A percentile compares a stretch with the other conserved stretches of the same genome.
These are phyloP conservation scores for Leptarthrus brevirostris DNA, from an alignment of 2,888 invertebrate genomes.

Conservation along the genomic window DNA sequence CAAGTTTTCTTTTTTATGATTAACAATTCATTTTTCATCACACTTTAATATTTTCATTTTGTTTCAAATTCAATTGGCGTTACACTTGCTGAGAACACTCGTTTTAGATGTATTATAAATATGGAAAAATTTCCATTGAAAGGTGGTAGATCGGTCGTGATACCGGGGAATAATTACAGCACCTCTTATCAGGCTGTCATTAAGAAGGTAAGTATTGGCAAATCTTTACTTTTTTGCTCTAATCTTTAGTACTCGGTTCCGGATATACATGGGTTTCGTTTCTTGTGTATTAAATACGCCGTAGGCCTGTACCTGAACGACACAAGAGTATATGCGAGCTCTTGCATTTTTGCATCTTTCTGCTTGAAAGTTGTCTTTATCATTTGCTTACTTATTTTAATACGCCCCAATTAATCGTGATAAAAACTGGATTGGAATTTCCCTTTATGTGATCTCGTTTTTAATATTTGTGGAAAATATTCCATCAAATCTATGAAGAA, in stretches of 20 bases:
- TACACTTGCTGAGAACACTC: constrained; percentile 18
- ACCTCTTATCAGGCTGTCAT: constrained; percentile 73
- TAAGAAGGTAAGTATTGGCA: constrained; percentile 70
- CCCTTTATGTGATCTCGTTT: too few relatives aligned
- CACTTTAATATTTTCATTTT: constrained; percentile 16
- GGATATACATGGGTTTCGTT: not conserved
- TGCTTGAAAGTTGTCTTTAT: not conserved
- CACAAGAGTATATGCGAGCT: too few relatives aligned
- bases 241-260: not conserved
- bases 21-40: constrained; percentile 12
- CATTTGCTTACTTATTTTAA: not conserved
- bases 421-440: not conserved
- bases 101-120: constrained; percentile 54
- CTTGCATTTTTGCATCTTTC: too few relatives aligned
- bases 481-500: too few relatives aligned
- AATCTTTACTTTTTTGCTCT: not conserved
- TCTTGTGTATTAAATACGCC: too few relatives aligned
- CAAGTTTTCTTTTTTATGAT: constrained; percentile 24
- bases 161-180: constrained; percentile 67
- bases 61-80: constrained; percentile 25
- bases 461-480: too few relatives aligned
- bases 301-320: too few relatives aligned
- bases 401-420: constrained; percentile 4
- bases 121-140: constrained; percentile 82
- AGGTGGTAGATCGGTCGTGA: constrained; percentile 68